phyloP scores from a whole-genome alignment of 2,797 vertebrate species.

The Pipistrellus pygmaeus region DNA sequence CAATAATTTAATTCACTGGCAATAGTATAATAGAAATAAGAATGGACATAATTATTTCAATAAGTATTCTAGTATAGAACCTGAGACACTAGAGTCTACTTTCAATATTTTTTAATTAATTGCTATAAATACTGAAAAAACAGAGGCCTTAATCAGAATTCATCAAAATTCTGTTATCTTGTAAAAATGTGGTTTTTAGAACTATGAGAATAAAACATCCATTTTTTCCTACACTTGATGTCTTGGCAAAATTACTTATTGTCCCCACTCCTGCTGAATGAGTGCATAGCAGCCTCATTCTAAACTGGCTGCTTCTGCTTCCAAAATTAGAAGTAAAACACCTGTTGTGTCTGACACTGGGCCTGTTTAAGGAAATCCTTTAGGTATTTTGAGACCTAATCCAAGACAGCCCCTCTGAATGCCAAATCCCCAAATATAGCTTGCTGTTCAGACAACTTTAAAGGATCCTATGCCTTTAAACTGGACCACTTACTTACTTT shows the following conservation, averaged over 20 bases:
- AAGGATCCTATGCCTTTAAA: slow-evolving; percentile 62
- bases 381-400: slow-evolving; percentile 77
- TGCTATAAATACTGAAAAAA: slow-evolving; percentile 36
- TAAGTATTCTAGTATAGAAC: slow-evolving; percentile 13
- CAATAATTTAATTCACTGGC: slow-evolving; percentile 53
- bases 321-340: slow-evolving; percentile 77
- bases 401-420: slow-evolving; percentile 72
- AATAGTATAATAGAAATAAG: slow-evolving; percentile 28
- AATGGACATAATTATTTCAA: not conserved
- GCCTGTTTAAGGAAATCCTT: slow-evolving; percentile 76
- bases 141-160: not conserved
- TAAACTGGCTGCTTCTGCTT: slow-evolving; percentile 63
- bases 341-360: slow-evolving; percentile 67
- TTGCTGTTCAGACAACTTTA: not conserved
- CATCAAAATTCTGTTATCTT: slow-evolving; percentile 9
- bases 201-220: not conserved
- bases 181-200: slow-evolving; percentile 20
- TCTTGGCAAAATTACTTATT: slow-evolving; percentile 20
- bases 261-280: not conserved
- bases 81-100: not conserved
- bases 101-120: slow-evolving; percentile 26
- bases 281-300: not conserved
- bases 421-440: slow-evolving; percentile 77
- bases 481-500: not conserved
- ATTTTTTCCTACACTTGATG: not conserved